A percentile compares a stretch with the other conserved stretches of the same genome.
These are phyloP conservation scores for Tiliacea aurago DNA, from an alignment of 2,888 invertebrate genomes.

Conservation along the genomic window DNA sequence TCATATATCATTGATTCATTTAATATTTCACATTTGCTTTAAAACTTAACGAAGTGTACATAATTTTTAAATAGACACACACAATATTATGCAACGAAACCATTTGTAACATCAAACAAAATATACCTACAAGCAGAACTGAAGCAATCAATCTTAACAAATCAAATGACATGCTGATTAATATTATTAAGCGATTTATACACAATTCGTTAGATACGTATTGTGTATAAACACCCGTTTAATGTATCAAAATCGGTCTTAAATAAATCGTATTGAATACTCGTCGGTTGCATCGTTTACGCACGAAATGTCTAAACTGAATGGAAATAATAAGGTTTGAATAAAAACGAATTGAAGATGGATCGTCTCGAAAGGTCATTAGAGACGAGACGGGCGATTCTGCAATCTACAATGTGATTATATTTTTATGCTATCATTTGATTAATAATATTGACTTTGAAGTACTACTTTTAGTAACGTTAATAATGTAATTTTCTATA, in stretches of 20 bases:
- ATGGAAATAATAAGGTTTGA: conserved; percentile 53
- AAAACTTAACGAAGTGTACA: conserved; percentile 53
- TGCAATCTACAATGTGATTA: conserved; percentile 46
- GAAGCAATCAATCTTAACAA: conserved; percentile 63
- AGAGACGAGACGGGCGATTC: conserved; percentile 55
- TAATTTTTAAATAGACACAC: conserved; percentile 53
- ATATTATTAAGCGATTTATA: conserved; percentile 63
- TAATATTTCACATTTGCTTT: conserved; percentile 53
- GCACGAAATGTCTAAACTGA: conserved; percentile 63
- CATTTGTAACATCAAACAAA: conserved; percentile 44
- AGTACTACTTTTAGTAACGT: not conserved
- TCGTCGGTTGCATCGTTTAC: conserved; percentile 60
- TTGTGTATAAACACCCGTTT: conserved; percentile 64
- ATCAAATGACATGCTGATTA: conserved; percentile 61
- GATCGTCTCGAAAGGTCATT: conserved; percentile 63
- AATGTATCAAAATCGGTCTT: conserved; percentile 59
- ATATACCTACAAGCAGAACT: conserved; percentile 32
- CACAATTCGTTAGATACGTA: conserved; percentile 68
- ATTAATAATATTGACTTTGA: not conserved
- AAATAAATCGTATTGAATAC: conserved; percentile 56
- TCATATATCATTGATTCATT: conserved; percentile 56
- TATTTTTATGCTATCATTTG: not conserved
- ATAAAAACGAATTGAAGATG: conserved; percentile 66
- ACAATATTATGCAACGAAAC: conserved; percentile 42
- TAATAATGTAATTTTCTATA: not conserved